Evolutionary conservation across 92 coral and sea anemone genomes (phyloP).

Genomic region (Pocillopora meandrina): DNA sequence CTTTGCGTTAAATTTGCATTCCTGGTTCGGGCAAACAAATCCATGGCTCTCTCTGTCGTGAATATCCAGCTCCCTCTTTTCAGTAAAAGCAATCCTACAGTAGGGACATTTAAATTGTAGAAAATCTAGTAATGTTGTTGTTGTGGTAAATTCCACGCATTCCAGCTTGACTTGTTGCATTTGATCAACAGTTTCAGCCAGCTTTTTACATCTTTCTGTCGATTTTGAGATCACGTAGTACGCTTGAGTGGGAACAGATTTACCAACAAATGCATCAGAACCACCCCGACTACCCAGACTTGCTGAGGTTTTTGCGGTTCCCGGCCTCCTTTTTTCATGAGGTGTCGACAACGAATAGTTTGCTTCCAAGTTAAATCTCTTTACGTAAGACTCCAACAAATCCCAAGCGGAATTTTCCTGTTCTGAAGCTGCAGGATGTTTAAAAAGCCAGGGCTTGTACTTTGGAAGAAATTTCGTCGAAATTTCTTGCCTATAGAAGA

Average conservation of each 20-base stretch:
- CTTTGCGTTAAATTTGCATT: slow-evolving; percentile 57
- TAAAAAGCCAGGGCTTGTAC: slow-evolving; percentile 79
- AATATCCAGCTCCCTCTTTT: slow-evolving; percentile 35
- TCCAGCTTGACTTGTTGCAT: slow-evolving; percentile 17
- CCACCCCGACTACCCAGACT: slow-evolving; percentile 1
- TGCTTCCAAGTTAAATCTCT: slow-evolving; percentile 44
- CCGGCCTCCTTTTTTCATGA: slow-evolving; percentile 14
- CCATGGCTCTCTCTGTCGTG: slow-evolving; percentile 71
- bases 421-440: slow-evolving; percentile 58
- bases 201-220: slow-evolving; percentile 12
- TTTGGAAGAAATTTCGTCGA: slow-evolving; percentile 47
- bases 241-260: neutral
- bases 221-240: slow-evolving; percentile 45
- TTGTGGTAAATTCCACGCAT: neutral
- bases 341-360: slow-evolving; percentile 7
- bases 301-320: slow-evolving; percentile 7
- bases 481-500: slow-evolving; percentile 66
- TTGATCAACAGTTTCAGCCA: slow-evolving; percentile 25
- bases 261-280: neutral
- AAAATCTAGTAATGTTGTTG: slow-evolving; percentile 47
- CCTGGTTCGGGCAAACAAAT: slow-evolving; percentile 66
- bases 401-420: slow-evolving; percentile 26
- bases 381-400: slow-evolving; percentile 49
- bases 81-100: slow-evolving; percentile 66
- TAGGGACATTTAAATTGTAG: slow-evolving; percentile 59